Conservation (phyloP, 2,113 vertebrate genomes). For the Urocolius indicus region DNA sequence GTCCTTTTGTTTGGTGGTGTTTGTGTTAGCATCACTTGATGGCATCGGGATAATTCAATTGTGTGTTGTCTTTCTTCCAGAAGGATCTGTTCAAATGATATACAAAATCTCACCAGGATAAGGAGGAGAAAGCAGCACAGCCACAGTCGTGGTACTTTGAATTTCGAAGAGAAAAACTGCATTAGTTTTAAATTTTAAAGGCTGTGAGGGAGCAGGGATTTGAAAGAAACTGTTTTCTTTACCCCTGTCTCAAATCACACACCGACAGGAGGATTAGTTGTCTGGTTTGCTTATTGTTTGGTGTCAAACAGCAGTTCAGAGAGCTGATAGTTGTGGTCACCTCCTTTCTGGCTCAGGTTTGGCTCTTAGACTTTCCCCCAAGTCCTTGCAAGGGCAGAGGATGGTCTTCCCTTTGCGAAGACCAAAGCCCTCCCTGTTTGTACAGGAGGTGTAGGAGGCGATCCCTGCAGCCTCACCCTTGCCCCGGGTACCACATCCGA, state of each 20-base stretch:
- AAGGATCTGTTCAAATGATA: constrained; percentile 33
- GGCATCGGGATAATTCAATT: constrained; percentile 48
- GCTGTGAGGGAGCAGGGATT: neutral
- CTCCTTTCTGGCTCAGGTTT: neutral
- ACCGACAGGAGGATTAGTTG: neutral
- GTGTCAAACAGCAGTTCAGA: neutral
- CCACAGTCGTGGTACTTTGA: neutral
- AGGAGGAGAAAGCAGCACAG: neutral
- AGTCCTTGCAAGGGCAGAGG: neutral
- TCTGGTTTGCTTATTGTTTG: neutral
- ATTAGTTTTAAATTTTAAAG: neutral
- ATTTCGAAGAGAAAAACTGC: neutral
- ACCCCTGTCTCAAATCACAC: neutral
- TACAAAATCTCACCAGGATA: neutral
- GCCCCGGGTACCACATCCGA: neutral
- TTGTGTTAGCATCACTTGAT: constrained; percentile 63
- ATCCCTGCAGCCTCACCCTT: neutral
- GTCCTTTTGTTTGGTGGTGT: constrained; percentile 64
- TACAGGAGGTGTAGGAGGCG: neutral
- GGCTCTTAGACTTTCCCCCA: neutral
- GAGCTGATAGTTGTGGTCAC: neutral
- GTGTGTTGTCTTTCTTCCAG: constrained; percentile 32
- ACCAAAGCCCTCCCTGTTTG: neutral
- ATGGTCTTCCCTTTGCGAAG: neutral
- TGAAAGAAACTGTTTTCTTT: neutral